Evolutionary conservation across 2,888 invertebrate genomes (phyloP).

Genomic region (Phaonia tiefii): DNA sequence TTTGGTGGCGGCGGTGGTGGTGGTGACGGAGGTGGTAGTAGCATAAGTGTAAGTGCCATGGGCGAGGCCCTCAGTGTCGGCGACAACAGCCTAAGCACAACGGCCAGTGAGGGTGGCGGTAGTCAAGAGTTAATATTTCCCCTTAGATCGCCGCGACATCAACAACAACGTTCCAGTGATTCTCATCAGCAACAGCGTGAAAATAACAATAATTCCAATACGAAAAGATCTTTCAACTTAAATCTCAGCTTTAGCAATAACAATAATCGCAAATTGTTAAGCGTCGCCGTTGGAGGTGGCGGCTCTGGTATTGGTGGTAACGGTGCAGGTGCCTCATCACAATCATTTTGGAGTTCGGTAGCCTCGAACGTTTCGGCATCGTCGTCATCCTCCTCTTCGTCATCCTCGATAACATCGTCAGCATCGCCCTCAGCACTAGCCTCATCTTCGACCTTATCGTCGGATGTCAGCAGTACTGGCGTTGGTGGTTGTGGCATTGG

Average conservation of each 20-base stretch:
- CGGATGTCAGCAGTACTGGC: constrained; percentile 67
- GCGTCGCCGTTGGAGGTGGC: constrained; percentile 69
- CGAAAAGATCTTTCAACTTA: constrained; percentile 71
- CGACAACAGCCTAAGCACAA: constrained; percentile 70
- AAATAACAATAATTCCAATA: constrained; percentile 70
- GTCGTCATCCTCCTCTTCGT: constrained; percentile 67
- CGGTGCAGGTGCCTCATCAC: constrained; percentile 72
- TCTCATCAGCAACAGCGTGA: constrained; percentile 50
- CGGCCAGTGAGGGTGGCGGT: constrained; percentile 62
- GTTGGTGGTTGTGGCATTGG: constrained; percentile 38
- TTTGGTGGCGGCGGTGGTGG: constrained; percentile 70
- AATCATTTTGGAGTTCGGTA: constrained; percentile 75
- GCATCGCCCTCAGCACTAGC: constrained; percentile 68
- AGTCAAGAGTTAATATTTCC: constrained; percentile 64
- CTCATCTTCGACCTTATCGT: constrained; percentile 68
- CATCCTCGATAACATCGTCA: constrained; percentile 70
- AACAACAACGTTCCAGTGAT: constrained; percentile 55
- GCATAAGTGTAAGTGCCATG: constrained; percentile 68
- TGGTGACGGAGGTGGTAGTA: constrained; percentile 71
- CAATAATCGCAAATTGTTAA: constrained; percentile 70
- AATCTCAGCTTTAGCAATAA: constrained; percentile 72
- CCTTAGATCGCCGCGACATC: constrained; percentile 55
- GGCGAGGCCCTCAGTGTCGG: constrained; percentile 69
- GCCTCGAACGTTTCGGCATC: constrained; percentile 71
- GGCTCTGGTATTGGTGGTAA: constrained; percentile 52